Base-by-base conservation (phyloP, 2,888 invertebrate species). In the Athrips mouffetella region DNA sequence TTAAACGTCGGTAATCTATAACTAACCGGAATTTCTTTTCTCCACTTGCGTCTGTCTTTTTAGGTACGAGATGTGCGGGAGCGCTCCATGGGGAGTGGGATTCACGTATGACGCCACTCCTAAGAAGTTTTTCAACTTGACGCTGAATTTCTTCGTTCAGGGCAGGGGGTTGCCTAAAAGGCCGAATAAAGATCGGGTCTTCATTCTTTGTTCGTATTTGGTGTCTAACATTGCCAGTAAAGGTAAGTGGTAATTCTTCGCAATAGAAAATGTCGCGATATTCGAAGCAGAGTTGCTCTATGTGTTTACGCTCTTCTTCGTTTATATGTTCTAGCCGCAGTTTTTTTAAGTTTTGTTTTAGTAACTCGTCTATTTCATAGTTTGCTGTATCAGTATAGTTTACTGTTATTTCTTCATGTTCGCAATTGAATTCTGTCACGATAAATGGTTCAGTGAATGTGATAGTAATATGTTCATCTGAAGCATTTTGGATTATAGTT, bases 21-120 rank as follows among this genome's bases (percentile, higher is more conserved):
- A 48, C 62, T 67, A 49, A 41, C 11, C 52, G 25, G 6, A 4
- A 59, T 48, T 57, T 54, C 8, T 18, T 41, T 54, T 54, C 41
- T 5, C 58, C 58, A 8, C 53, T 48, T 11, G 54, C 51, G 21
- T 59, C 59, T 2, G 11, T 5, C 45, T 57, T 59, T 40, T 59
- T 53, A 4, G 58, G 54, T 2, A 45, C 44, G n/a, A 31, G 31
- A n/a, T 31, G 23, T 7, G 23, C n/a, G n/a, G n/a, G n/a, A n/a
- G n/a, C n/a, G n/a, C n/a, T n/a, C n/a, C n/a, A n/a, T n/a, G n/a
- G n/a, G n/a, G n/a, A n/a, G n/a, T n/a, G n/a, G n/a, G n/a, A n/a
- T n/a, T n/a, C n/a, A n/a, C n/a, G n/a, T n/a, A n/a, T n/a, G n/a
- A n/a, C n/a, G n/a, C n/a, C n/a, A n/a, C n/a, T n/a, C n/a, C n/a